phyloP scores from a whole-genome alignment of 2,113 vertebrate genomes.

The Todiramphus saurophagus region DNA sequence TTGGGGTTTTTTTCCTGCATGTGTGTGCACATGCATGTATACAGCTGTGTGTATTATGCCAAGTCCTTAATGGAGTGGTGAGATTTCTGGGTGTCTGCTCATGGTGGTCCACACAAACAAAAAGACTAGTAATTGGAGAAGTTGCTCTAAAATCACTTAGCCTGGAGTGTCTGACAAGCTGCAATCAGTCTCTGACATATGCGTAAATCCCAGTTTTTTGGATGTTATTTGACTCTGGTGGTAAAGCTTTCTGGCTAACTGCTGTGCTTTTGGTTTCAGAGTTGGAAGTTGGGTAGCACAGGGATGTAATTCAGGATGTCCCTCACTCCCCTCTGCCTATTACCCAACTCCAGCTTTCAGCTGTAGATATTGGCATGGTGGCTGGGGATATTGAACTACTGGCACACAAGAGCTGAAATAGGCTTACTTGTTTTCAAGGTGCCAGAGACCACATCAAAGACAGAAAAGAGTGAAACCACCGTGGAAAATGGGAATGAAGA shows the following conservation, averaged over 20 bases:
- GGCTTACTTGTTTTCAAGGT: neutral
- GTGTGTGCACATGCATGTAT: fast-evolving
- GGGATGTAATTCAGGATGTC: neutral
- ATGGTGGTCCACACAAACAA: constrained; percentile 37
- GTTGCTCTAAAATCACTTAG: constrained; percentile 75
- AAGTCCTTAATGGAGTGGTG: constrained; percentile 36
- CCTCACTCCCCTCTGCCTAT: neutral
- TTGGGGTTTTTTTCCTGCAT: neutral
- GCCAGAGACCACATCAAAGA: constrained; percentile 23
- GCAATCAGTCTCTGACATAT: constrained; percentile 69
- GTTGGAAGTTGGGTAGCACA: neutral
- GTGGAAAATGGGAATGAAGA: constrained; percentile 57
- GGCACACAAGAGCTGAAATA: neutral
- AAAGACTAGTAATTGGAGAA: constrained; percentile 76
- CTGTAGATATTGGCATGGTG: neutral
- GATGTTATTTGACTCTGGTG: constrained; percentile 67
- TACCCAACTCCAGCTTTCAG: neutral
- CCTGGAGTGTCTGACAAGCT: constrained; percentile 64
- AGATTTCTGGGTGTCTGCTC: constrained; percentile 38
- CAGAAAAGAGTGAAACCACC: neutral
- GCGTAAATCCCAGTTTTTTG: constrained; percentile 68
- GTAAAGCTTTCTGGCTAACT: constrained; percentile 55
- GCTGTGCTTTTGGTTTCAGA: constrained; percentile 1
- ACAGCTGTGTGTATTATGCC: neutral
- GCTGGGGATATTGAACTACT: neutral